Conservation (phyloP, 2,797 vertebrate genomes). For the Trematomus bernacchii region DNA sequence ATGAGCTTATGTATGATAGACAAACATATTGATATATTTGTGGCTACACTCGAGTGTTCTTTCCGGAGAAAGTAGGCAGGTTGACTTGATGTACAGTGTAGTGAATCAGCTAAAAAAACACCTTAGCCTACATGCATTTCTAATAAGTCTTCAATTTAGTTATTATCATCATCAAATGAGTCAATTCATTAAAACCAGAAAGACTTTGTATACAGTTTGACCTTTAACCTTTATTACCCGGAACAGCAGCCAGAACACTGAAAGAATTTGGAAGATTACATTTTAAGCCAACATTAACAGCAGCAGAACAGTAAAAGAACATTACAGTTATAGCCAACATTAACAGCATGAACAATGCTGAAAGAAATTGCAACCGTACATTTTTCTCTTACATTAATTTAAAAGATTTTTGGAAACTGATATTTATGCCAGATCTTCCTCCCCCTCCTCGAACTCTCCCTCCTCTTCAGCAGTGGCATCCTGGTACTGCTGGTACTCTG, state of each 20-base stretch:
- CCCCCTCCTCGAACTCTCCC: slow-evolving; percentile 86
- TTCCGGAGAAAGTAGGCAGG: background rate
- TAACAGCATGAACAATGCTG: slow-evolving; percentile 64
- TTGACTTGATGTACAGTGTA: slow-evolving; percentile 42
- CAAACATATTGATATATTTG: too few species aligned
- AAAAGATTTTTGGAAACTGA: slow-evolving; percentile 22
- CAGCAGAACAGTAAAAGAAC: slow-evolving; percentile 59
- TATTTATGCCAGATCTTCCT: slow-evolving; percentile 83
- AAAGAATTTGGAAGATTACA: too few species aligned
- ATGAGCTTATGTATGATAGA: too few species aligned
- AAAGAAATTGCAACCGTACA: slow-evolving; percentile 44
- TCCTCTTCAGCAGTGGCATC: slow-evolving; percentile 88
- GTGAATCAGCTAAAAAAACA: fast-evolving
- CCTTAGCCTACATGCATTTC: too few species aligned
- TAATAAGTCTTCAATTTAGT: too few species aligned
- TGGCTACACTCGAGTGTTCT: too few species aligned
- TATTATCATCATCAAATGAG: background rate
- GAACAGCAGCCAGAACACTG: slow-evolving; percentile 57
- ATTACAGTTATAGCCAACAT: slow-evolving; percentile 25
- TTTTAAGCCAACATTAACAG: slow-evolving; percentile 39
- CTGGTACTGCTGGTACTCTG: slow-evolving; percentile 90
- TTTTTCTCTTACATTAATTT: slow-evolving; percentile 39
- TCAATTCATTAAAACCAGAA: background rate
- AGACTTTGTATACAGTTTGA: slow-evolving; percentile 37
- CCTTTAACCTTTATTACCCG: slow-evolving; percentile 71